These are phyloP conservation scores for Smutsia temminckii DNA, from an alignment of 2,797 vertebrate species.

Conservation along the genomic window DNA sequence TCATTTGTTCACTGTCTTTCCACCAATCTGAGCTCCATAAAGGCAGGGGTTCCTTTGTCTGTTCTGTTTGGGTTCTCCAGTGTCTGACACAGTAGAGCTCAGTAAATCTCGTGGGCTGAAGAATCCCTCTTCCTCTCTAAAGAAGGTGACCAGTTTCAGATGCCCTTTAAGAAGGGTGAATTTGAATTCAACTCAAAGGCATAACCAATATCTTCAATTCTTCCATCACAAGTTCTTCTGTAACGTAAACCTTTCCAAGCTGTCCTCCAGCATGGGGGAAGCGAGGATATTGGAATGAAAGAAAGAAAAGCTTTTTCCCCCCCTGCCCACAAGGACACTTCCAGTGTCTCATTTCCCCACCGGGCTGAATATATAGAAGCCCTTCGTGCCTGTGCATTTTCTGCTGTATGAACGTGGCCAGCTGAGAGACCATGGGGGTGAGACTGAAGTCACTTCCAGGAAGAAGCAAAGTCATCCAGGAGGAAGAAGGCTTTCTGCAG, in stretches of 20 bases:
- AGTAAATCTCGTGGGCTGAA: too few relatives aligned
- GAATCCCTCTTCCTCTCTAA: not conserved
- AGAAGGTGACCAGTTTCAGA: not conserved
- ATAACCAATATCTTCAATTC: not conserved
- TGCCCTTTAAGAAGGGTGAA: not conserved
- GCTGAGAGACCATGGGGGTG: too few relatives aligned
- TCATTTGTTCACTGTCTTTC: too few relatives aligned
- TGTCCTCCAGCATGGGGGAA: not conserved
- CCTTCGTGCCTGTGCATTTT: too few relatives aligned
- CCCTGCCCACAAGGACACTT: rapidly evolving
- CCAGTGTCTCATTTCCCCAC: too few relatives aligned
- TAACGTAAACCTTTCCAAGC: not conserved
- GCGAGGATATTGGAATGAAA: rapidly evolving
- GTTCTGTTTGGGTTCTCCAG: not conserved
- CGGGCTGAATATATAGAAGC: too few relatives aligned
- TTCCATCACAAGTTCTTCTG: not conserved
- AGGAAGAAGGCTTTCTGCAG: too few relatives aligned
- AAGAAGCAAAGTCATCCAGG: too few relatives aligned
- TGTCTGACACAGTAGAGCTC: not conserved
- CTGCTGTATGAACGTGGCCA: too few relatives aligned
- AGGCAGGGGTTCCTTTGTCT: not conserved
- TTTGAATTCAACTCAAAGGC: not conserved
- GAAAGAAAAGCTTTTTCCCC: not conserved
- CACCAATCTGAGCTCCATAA: not conserved
- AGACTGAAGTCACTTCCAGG: too few relatives aligned